Evolutionary conservation across 2,113 vertebrate genomes (phyloP), one percentile per base, ranked within the genome.

Genomic region (Platysteira castanea): DNA sequence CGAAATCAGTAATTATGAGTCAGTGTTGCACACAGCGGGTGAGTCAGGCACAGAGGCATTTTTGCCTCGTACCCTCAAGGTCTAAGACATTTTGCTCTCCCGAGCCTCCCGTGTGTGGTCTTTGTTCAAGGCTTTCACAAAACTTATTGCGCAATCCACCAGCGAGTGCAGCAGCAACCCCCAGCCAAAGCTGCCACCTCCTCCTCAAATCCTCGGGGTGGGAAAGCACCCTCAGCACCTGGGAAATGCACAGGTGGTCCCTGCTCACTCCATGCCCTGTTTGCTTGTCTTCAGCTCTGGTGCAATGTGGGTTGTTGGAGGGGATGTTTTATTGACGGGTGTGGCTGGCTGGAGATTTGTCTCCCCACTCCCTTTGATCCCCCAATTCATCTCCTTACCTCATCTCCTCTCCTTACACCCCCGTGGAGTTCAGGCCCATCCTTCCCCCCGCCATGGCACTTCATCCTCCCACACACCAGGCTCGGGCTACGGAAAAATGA

Each of bases 31-130:
- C 54, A 52, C 89, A 92, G 77, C 1, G 5, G 64, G 92, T 96
- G 97, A 97, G 93, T 97, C 96, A 96, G 96, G 77, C 78, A 4
- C 94, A 87, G 56, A 97, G 91, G 86, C 65, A 53, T 93, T 96
- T 83, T 56, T 96, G 88, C 81, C 81, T 95, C 3, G 1, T 89
- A 76, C 80, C 96, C 90, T 90, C 86, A 30, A 97, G 94, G 92
- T 84, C 93, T 93, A 15, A 92, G 95, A 28, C 71, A 42, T 59
- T 80, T 47, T 7, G 0, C 50, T 92, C n/a, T 31, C 80, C 91
- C 3, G n/a, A 90, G 73, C 74, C 86, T 97, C 54, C 77, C 13
- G 69, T 20, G 96, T 96, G 97, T 97, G 97, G 94, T 96, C 97
- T 76, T 44, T 10, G 20, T 20, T 82, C 56, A 78, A 68, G 77